These are phyloP conservation scores for Oryzias dopingdopingensis DNA, from an alignment of 2,797 vertebrate species.

Conservation along the genomic window DNA sequence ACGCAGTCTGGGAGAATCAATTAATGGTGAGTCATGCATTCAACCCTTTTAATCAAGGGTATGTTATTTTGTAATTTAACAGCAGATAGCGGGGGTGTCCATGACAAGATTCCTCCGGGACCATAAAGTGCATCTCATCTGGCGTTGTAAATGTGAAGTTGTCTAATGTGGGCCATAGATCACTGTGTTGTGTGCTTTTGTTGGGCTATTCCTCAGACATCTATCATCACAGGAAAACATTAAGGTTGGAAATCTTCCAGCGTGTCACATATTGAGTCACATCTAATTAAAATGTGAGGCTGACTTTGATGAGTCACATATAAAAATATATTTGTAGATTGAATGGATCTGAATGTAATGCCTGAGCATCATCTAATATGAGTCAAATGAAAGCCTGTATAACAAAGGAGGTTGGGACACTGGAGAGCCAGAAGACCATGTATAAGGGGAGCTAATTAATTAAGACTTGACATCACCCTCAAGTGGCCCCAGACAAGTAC, in stretches of 20 bases:
- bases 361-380: neutral
- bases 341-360: neutral
- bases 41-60: constrained; percentile 37
- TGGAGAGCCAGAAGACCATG: neutral
- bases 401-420: neutral
- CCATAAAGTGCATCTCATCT: neutral
- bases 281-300: constrained; percentile 26
- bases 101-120: neutral
- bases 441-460: neutral
- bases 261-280: constrained; percentile 21
- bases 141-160: constrained; percentile 14
- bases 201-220: constrained; percentile 26
- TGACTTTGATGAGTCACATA: neutral
- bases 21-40: constrained; percentile 24
- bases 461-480: neutral
- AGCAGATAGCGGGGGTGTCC: neutral
- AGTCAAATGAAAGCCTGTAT: neutral
- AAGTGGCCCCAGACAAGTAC: neutral
- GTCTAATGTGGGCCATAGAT: constrained; percentile 16
- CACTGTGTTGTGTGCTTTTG: constrained; percentile 17
- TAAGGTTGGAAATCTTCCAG: constrained; percentile 54
- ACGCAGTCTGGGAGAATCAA: constrained; percentile 20
- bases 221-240: constrained; percentile 48
- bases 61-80: constrained; percentile 1
- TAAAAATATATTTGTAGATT: too few species aligned